A percentile compares a stretch with the other conserved stretches of the same genome.
Conservation (phyloP, 2,888 invertebrate genomes). For the Griposia aprilina region DNA sequence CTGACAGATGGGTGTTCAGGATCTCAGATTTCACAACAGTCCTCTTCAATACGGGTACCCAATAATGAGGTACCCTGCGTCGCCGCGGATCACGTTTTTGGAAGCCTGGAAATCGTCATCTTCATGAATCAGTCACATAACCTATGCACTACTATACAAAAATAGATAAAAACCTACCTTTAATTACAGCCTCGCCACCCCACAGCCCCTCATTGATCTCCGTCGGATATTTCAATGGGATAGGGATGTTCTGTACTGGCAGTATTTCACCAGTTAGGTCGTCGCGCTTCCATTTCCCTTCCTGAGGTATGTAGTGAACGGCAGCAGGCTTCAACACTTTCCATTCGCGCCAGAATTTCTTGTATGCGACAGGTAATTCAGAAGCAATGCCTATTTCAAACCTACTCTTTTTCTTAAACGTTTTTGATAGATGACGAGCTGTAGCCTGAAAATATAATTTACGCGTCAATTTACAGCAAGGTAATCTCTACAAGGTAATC, state of each 20-base stretch:
- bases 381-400: conserved; percentile 93
- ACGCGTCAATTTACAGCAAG: conserved; percentile 65
- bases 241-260: conserved; percentile 94
- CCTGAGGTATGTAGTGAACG: conserved; percentile 93
- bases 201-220: conserved; percentile 97
- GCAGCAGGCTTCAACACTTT: conserved; percentile 92
- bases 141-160: conserved; percentile 23
- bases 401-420: conserved; percentile 87
- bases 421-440: conserved; percentile 87
- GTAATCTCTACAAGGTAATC: conserved; percentile 71
- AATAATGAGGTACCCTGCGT: conserved; percentile 95
- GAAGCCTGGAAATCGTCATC: conserved; percentile 88
- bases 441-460: conserved; percentile 80
- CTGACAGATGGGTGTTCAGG: conserved; percentile 95
- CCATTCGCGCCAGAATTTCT: conserved; percentile 97
- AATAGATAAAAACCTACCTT: conserved; percentile 87
- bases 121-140: conserved; percentile 32
- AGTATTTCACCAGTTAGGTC: conserved; percentile 93
- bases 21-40: conserved; percentile 97
- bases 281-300: conserved; percentile 93
- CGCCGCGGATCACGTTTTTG: conserved; percentile 91
- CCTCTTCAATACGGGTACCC: conserved; percentile 95
- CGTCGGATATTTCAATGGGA: conserved; percentile 94
- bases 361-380: conserved; percentile 94
- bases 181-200: conserved; percentile 98